A percentile compares a stretch with the other conserved stretches of the same genome.
phyloP scores from a whole-genome alignment of 2,797 vertebrate genomes.

The Simalia tracyae region DNA sequence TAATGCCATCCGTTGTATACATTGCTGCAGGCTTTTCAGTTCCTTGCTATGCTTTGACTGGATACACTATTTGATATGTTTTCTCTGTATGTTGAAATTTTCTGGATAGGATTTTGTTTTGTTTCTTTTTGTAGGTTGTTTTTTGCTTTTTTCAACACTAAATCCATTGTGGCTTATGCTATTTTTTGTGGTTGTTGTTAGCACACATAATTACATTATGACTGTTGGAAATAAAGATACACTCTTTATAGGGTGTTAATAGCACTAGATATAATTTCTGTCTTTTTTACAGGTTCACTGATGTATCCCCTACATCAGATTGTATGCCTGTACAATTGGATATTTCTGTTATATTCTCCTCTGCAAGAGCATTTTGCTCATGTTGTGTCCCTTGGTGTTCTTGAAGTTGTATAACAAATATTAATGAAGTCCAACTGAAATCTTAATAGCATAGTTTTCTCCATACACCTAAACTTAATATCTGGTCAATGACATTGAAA shows the following conservation, averaged over 20 bases:
- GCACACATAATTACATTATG: conserved; percentile 25
- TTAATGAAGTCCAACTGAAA: conserved; percentile 38
- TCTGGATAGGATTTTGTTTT: conserved; percentile 19
- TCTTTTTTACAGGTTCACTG: conserved; percentile 41
- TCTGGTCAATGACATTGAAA: conserved; percentile 49
- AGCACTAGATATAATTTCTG: conserved; percentile 47
- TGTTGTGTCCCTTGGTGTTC: conserved; percentile 34
- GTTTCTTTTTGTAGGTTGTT: not conserved
- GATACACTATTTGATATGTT: not conserved
- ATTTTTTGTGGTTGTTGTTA: conserved; percentile 41
- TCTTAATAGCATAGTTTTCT: conserved; percentile 41
- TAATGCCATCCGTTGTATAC: not conserved
- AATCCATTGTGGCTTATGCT: conserved; percentile 27
- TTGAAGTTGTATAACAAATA: conserved; percentile 46
- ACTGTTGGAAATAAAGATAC: conserved; percentile 25
- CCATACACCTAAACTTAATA: conserved; percentile 50
- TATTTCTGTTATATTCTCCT: conserved; percentile 19
- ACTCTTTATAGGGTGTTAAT: conserved; percentile 29
- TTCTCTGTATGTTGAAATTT: not conserved
- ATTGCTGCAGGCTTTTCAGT: conserved; percentile 9
- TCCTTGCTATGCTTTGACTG: not conserved
- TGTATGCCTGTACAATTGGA: conserved; percentile 8
- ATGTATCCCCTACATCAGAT: conserved; percentile 28
- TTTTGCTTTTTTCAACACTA: conserved; percentile 20
- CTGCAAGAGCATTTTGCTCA: conserved; percentile 14